Conservation (phyloP, 2,888 invertebrate genomes). For the Lochmaea capreae region DNA sequence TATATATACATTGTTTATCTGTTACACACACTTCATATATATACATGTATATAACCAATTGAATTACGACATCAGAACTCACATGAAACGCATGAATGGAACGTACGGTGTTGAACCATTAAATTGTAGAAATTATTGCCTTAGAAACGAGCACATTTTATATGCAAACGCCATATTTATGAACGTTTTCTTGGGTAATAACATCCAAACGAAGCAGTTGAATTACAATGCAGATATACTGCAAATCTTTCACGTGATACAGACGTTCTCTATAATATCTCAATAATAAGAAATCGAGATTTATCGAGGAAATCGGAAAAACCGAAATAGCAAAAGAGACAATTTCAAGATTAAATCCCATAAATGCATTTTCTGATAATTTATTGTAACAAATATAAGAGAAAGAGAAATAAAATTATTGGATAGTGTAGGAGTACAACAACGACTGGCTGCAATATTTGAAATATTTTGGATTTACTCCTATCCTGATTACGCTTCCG, state of each 20-base stretch:
- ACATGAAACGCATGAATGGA: conserved; percentile 17
- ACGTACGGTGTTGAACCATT: conserved; percentile 26
- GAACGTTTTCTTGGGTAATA: conserved; percentile 30
- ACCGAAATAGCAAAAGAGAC: conserved; percentile 16
- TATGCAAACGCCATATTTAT: conserved; percentile 33
- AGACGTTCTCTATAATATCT: conserved; percentile 37
- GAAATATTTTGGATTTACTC: too few species aligned
- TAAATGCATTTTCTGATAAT: conserved; percentile 22
- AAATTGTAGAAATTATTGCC: conserved; percentile 29
- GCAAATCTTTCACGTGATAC: conserved; percentile 36
- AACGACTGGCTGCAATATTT: neutral
- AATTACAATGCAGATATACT: conserved; percentile 37
- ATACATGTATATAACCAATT: neutral
- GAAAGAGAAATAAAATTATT: conserved; percentile 3
- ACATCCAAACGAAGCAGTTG: conserved; percentile 30
- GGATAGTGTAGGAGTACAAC: neutral
- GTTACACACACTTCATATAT: neutral
- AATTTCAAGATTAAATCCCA: conserved; percentile 20
- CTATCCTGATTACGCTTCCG: neutral
- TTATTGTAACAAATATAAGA: conserved; percentile 17
- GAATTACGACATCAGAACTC: conserved; percentile 16
- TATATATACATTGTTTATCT: neutral
- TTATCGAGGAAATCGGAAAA: conserved; percentile 19
- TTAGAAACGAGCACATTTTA: conserved; percentile 27
- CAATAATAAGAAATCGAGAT: conserved; percentile 37